Evolutionary conservation across 2,888 invertebrate species (phyloP), one percentile per base, ranked within the genome.

Genomic region (Troides aeacus): DNA sequence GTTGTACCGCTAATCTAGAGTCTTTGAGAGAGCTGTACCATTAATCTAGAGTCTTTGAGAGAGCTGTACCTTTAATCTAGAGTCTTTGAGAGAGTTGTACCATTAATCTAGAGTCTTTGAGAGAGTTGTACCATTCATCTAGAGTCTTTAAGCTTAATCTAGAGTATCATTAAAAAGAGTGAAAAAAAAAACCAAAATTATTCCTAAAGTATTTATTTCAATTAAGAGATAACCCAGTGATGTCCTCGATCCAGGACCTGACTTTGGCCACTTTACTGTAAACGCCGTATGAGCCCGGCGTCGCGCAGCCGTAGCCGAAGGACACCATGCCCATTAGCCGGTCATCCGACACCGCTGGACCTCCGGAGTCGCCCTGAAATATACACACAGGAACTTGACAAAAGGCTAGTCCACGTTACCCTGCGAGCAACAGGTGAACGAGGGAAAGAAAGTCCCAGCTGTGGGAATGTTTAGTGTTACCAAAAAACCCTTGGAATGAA

Each of bases 261-360:
- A 91, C 88, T 72, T 87, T 88, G 0, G 91, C 87, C 2, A 93
- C 80, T 71, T 90, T 92, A 75, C 90, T 87, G 81, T 93, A 92
- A 0, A 93, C 91, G 0, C 92, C 92, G 39, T 83, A 92, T 0
- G 91, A 85, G 0, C 88, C 89, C 1, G 91, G 89, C 0, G 89
- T 90, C 0, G 92, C 93, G 64, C 93, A 93, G 0, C 93, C 93
- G 59, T 91, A 91, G 0, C 93, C 93, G 21, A 93, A 93, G 0
- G 93, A 93, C 0, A 93, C 90, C 84, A 91, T 86, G 21, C 93
- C 93, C 0, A 93, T 74, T 0, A 93, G 84, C 0, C 87, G 81
- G 56, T 87, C 89, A 63, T 86, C 77, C 0, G 86, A 73, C 0
- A 89, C 90, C 0, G 91, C 89, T 61, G 93, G 93, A 0, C 93